Percentiles rank a stretch among this genome's conserved stretches.
Conservation (phyloP, 2,797 vertebrate species). For the Todus mexicanus region DNA sequence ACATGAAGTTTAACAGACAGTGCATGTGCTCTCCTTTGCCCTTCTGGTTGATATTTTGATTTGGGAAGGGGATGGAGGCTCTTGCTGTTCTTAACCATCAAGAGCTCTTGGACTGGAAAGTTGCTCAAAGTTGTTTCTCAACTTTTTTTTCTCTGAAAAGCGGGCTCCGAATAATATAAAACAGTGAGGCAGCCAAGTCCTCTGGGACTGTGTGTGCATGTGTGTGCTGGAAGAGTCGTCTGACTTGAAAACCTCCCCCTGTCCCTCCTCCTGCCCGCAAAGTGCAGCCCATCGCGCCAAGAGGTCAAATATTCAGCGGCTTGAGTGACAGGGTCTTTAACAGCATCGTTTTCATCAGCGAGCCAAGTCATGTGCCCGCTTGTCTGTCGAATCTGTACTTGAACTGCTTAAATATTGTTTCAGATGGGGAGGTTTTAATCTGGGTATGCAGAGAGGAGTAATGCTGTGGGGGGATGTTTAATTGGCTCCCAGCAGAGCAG, state of each 20-base stretch:
- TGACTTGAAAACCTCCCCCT: background rate
- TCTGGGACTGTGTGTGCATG: background rate
- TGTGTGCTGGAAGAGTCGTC: background rate
- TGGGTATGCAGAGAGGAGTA: constrained; percentile 54
- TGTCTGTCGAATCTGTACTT: constrained; percentile 59
- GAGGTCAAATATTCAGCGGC: background rate
- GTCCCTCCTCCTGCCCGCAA: background rate
- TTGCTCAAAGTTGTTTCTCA: background rate
- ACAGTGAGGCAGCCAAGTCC: background rate
- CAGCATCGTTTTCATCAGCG: constrained; percentile 39
- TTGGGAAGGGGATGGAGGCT: background rate
- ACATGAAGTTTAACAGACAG: background rate
- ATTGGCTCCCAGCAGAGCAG: constrained; percentile 76
- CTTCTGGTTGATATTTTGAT: background rate
- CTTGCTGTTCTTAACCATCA: background rate
- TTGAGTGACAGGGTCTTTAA: constrained; percentile 34
- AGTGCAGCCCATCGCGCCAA: background rate
- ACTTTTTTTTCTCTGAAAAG: background rate
- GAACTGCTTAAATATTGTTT: constrained; percentile 59
- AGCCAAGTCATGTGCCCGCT: constrained; percentile 18
- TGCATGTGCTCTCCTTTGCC: background rate
- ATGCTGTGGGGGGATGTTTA: constrained; percentile 63
- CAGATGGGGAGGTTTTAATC: constrained; percentile 60
- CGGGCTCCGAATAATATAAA: background rate
- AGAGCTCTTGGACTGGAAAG: background rate